These are phyloP conservation scores for Ceratina japonica DNA, from an alignment of 1,140 invertebrate genomes.

Conservation along the genomic window DNA sequence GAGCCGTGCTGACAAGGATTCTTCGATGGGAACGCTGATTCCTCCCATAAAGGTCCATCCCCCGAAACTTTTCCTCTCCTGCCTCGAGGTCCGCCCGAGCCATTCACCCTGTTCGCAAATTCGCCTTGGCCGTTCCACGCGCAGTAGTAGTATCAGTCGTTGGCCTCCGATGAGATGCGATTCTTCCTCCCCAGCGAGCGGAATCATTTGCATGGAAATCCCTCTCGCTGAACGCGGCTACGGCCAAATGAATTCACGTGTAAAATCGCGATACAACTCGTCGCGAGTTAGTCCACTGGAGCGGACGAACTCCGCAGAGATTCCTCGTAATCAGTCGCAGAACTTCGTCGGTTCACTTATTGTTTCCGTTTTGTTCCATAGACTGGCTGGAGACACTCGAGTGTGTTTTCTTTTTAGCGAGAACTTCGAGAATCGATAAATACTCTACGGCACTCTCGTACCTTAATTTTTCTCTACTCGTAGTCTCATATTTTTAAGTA, in stretches of 20 bases:
- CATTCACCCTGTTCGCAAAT: not conserved
- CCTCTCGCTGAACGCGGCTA: no score
- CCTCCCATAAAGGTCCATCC: slow-evolving; percentile 11
- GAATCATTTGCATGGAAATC: slow-evolving; percentile 29
- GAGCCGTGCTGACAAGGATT: slow-evolving; percentile 1
- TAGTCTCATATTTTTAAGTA: no score
- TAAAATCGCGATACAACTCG: not conserved
- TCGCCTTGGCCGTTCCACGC: not conserved
- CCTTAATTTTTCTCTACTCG: no score
- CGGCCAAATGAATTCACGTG: not conserved
- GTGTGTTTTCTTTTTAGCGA: not conserved
- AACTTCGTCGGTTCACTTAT: not conserved
- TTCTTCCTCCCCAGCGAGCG: not conserved
- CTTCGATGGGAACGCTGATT: not conserved
- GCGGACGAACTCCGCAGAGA: no score
- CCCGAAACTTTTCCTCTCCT: not conserved
- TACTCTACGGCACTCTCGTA: no score
- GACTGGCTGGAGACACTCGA: not conserved
- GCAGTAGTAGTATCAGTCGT: not conserved
- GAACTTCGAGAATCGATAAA: no score
- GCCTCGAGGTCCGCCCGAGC: not conserved
- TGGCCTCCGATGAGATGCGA: not conserved
- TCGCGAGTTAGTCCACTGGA: not conserved
- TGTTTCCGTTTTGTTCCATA: not conserved
- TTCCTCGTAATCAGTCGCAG: no score